Evolutionary conservation across 2,888 invertebrate species (phyloP), one percentile per base, ranked within the genome.

Genomic region (Aporophyla nigra): DNA sequence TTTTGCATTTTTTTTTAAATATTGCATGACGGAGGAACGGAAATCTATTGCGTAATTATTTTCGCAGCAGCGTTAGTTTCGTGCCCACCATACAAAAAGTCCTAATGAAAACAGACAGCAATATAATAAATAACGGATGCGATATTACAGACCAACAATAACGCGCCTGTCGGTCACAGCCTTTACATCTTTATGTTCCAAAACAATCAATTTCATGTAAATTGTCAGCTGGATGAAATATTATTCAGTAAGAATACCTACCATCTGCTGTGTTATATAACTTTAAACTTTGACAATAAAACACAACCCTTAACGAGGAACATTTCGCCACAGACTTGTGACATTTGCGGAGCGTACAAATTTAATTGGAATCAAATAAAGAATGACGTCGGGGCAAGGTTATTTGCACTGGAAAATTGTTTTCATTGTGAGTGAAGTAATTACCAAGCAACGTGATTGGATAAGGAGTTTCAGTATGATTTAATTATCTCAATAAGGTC

Each of bases 341-440:
- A 81, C 66, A 70, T 81, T 81, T 83, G 51, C 66, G 53, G 21
- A 70, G 78, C 69, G 69, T 33, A 49, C 69, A 69, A 83, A 83
- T 83, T 78, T 62, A 81, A 83, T 73, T 72, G 53, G 40, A 77
- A 66, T 78, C 83, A 66, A 78, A 81, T 83, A 72, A 72, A 73
- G 40, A 72, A 69, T 70, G 66, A 67, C 72, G 65, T 5, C 51
- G 49, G 12, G 46, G 58, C 72, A 70, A 83, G 83, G 78, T 73
- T 40, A 62, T 51, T 56, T n/a, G 56, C 1, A 12, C 14, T 70
- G 43, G 72, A 69, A 68, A 58, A 70, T 78, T 61, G 5, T 69
- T 72, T 81, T 53, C 16, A 40, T 70, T 61, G 19, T 72, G 5
- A 46, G 33, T 33, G 24, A 67, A 58, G 49, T 82, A 81, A 71